A percentile compares a stretch with the other conserved stretches of the same genome.
These are phyloP conservation scores for Aleiodes leptofemur DNA, from an alignment of 2,888 invertebrate species.

Conservation along the genomic window DNA sequence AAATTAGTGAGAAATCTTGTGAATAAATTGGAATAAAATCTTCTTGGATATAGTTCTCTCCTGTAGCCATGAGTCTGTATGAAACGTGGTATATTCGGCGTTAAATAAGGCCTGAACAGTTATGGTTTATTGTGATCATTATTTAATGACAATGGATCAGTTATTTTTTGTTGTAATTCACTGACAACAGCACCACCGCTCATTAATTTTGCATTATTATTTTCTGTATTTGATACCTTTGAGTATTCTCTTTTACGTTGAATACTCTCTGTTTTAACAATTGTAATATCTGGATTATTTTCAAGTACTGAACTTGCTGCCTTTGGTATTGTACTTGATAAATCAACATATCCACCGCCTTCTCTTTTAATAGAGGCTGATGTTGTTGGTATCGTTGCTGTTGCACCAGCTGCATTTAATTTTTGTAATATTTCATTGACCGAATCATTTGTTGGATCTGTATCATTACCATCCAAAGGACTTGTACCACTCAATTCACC, in stretches of 20 bases:
- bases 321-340: constrained; percentile 68
- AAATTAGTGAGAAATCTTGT: constrained; percentile 73
- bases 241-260: constrained; percentile 69
- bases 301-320: constrained; percentile 75
- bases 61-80: constrained; percentile 33
- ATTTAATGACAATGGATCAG: constrained; percentile 66
- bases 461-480: constrained; percentile 70
- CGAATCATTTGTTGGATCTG: constrained; percentile 75
- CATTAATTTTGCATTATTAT: constrained; percentile 73
- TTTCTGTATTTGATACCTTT: constrained; percentile 74
- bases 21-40: constrained; percentile 72
- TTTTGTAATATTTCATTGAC: constrained; percentile 76
- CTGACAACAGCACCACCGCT: constrained; percentile 71
- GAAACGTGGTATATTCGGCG: constrained; percentile 64
- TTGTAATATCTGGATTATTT: constrained; percentile 80
- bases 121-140: constrained; percentile 74
- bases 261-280: constrained; percentile 78
- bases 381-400: constrained; percentile 70
- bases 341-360: constrained; percentile 72
- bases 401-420: constrained; percentile 68
- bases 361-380: constrained; percentile 75
- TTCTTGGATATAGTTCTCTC: constrained; percentile 62
- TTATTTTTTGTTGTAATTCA: constrained; percentile 56
- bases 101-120: constrained; percentile 74
- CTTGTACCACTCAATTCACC: constrained; percentile 73